A percentile compares a stretch with the other conserved stretches of the same genome.
phyloP scores from a whole-genome alignment of 30 jellyfish, hydroid and myxozoan genomes.

The Hydractinia symbiolongicarpus region DNA sequence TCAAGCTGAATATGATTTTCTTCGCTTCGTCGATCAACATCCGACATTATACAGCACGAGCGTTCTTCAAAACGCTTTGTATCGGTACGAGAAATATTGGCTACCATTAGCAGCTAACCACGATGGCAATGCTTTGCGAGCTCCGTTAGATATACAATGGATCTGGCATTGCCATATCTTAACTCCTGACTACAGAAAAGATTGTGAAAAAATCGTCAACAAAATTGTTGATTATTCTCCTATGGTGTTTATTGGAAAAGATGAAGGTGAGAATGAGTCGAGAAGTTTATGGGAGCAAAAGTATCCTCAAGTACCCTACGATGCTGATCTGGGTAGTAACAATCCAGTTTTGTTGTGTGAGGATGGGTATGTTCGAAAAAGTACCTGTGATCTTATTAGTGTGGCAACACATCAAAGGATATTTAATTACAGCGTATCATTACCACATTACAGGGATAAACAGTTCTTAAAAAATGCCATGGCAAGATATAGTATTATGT shows the following conservation, averaged over 20 bases:
- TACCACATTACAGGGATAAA: constrained; percentile 69
- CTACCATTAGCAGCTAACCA: constrained; percentile 42
- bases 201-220: constrained; percentile 38
- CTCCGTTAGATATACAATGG: constrained; percentile 53
- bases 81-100: constrained; percentile 43
- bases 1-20: constrained; percentile 38
- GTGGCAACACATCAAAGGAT: constrained; percentile 62
- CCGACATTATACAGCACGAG: constrained; percentile 7
- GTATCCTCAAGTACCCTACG: constrained; percentile 63
- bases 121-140: constrained; percentile 11
- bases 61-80: constrained; percentile 26
- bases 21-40: constrained; percentile 29
- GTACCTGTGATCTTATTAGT: constrained; percentile 35
- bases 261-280: constrained; percentile 17
- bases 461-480: constrained; percentile 61
- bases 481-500: constrained; percentile 62
- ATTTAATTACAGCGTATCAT: constrained; percentile 55
- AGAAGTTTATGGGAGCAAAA: constrained; percentile 50
- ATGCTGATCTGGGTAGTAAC: constrained; percentile 46
- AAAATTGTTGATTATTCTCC: constrained; percentile 37
- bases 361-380: constrained; percentile 12
- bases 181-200: constrained; percentile 17
- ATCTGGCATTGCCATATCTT: constrained; percentile 50
- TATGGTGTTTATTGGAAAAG: constrained; percentile 6
- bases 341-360: constrained; percentile 39